A percentile compares a stretch with the other conserved stretches of the same genome.
These are phyloP conservation scores for Petromus typicus DNA, from an alignment of 2,113 vertebrate genomes.

Conservation along the genomic window DNA sequence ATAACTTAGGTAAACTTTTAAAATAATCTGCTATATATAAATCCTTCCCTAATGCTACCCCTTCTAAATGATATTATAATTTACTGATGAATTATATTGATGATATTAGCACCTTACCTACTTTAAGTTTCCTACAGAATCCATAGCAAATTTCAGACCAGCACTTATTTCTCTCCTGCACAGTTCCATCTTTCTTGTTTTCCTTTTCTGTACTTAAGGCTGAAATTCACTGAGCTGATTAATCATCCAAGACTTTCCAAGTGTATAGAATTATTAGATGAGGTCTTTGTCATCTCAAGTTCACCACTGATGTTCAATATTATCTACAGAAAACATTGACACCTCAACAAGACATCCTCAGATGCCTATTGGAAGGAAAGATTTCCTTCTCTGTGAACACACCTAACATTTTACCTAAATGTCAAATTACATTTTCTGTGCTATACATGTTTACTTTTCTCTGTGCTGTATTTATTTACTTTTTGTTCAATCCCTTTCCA, in stretches of 20 bases:
- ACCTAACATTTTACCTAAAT: neutral
- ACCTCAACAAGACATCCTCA: fast-evolving
- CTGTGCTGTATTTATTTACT: neutral
- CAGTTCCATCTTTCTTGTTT: neutral
- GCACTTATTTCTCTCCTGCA: neutral
- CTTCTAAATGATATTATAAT: constrained; percentile 1
- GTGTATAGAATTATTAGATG: neutral
- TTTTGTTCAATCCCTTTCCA: neutral
- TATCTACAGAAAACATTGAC: neutral
- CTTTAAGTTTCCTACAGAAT: neutral
- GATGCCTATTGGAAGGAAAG: neutral
- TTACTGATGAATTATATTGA: neutral
- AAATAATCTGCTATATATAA: neutral
- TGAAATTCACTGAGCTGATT: neutral
- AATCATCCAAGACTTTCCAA: neutral
- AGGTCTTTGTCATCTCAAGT: neutral
- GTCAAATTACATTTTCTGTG: neutral
- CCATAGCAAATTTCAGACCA: neutral
- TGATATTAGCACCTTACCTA: neutral
- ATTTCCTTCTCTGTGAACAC: neutral
- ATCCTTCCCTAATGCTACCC: neutral
- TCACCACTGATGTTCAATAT: neutral
- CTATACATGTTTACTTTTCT: neutral
- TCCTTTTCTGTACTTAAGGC: neutral
- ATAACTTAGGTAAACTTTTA: neutral